These are phyloP conservation scores for Centruroides sculpturatus DNA, from an alignment of 1,140 invertebrate genomes.

Conservation along the genomic window DNA sequence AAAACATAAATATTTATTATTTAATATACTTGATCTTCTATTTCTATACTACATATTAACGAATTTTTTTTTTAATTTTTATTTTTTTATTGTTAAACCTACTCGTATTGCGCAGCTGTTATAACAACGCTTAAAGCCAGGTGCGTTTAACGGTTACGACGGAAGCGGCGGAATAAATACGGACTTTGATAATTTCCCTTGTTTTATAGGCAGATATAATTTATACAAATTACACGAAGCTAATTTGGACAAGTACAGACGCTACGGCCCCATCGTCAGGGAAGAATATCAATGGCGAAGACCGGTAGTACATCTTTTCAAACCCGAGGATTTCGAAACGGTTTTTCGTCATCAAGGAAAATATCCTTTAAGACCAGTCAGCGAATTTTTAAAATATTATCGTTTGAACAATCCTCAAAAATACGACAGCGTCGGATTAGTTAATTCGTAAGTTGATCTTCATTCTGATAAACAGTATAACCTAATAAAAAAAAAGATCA, in stretches of 20 bases:
- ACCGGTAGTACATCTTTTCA: slow-evolving; percentile 31
- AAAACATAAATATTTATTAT: no score
- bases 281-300: slow-evolving; percentile 22
- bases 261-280: slow-evolving; percentile 23
- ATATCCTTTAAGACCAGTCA: slow-evolving; percentile 16
- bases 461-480: neutral
- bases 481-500: neutral
- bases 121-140: no score
- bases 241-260: slow-evolving; percentile 50
- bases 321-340: slow-evolving; percentile 31
- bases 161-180: no score
- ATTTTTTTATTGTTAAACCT: no score
- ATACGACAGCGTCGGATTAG: slow-evolving; percentile 37
- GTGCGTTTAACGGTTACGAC: no score
- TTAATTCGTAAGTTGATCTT: slow-evolving; percentile 34
- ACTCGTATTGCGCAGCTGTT: no score
- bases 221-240: slow-evolving; percentile 61
- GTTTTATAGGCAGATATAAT: slow-evolving; percentile 41
- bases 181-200: no score
- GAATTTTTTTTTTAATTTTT: no score
- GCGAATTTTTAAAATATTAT: slow-evolving; percentile 18
- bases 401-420: slow-evolving; percentile 22
- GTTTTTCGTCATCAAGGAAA: slow-evolving; percentile 25
- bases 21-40: no score
- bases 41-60: no score